Evolutionary conservation across 1,140 invertebrate species (phyloP).

Genomic region (Drosophila prosaltans): DNA sequence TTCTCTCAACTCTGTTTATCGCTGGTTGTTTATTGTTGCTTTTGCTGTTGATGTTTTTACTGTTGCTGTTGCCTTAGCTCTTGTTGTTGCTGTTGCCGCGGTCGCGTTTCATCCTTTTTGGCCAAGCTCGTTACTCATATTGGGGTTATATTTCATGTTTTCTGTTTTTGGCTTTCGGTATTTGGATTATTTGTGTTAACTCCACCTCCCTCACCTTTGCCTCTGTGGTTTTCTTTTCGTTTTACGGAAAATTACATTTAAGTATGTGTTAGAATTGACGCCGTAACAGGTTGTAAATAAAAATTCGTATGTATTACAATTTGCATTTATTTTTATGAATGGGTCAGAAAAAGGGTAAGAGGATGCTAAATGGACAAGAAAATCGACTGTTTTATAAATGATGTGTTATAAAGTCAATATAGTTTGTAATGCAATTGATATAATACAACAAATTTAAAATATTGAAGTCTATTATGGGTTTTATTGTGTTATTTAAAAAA

Average conservation of each 20-base stretch:
- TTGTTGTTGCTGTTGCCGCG: conserved; percentile 35
- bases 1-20: conserved; percentile 57
- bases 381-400: not conserved
- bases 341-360: not conserved
- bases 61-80: conserved; percentile 15
- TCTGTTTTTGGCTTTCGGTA: conserved; percentile 56
- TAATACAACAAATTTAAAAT: not conserved
- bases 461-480: too few species aligned
- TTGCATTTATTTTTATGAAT: conserved; percentile 41
- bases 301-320: conserved; percentile 46
- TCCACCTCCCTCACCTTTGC: not conserved
- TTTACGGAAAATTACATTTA: conserved; percentile 79
- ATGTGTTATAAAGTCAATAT: too few species aligned
- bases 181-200: conserved; percentile 23
- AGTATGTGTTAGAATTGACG: conserved; percentile 79
- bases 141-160: conserved; percentile 57
- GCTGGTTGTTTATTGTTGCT: conserved; percentile 24
- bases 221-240: conserved; percentile 11
- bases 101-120: conserved; percentile 69
- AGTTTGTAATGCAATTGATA: too few species aligned
- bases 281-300: conserved; percentile 79
- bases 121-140: conserved; percentile 54
- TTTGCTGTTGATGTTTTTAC: not conserved
- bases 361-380: not conserved
- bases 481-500: too few species aligned